phyloP scores from a whole-genome alignment of 1,140 invertebrate species.

The Achatina immaculata region DNA sequence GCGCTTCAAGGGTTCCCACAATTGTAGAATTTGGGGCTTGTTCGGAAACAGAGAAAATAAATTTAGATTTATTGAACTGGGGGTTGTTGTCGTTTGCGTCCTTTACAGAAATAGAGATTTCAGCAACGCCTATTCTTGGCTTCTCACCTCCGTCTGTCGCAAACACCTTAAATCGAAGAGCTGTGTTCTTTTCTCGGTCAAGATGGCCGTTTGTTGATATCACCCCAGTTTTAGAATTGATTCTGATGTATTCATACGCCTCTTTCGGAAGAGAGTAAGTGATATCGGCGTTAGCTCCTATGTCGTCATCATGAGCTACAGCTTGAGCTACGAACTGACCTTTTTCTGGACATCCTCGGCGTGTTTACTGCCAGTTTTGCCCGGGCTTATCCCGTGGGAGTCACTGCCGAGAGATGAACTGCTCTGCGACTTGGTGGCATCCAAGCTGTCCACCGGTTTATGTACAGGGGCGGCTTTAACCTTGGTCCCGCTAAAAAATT shows the following conservation, averaged over 20 bases:
- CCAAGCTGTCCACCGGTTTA: not conserved
- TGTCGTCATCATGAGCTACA: constrained; percentile 84
- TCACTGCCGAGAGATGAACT: not conserved
- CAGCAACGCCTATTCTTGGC: constrained; percentile 87
- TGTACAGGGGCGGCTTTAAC: not conserved
- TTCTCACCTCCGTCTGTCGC: constrained; percentile 38
- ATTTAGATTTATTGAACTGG: constrained; percentile 69
- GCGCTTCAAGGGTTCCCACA: constrained; percentile 75
- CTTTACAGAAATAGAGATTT: constrained; percentile 87
- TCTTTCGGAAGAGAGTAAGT: constrained; percentile 40
- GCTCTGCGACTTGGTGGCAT: not conserved
- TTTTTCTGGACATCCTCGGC: too few relatives aligned
- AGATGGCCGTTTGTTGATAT: constrained; percentile 43
- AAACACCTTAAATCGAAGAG: constrained; percentile 39
- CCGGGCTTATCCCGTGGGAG: not conserved
- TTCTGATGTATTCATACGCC: constrained; percentile 34
- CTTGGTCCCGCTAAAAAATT: constrained; percentile 18
- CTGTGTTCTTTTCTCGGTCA: constrained; percentile 49
- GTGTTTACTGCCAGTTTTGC: not conserved
- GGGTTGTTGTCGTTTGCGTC: constrained; percentile 73
- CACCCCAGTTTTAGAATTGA: constrained; percentile 47
- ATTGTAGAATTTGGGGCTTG: constrained; percentile 38
- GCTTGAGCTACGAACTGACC: constrained; percentile 74
- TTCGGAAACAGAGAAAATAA: constrained; percentile 51
- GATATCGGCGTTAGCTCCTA: constrained; percentile 77